phyloP scores from a whole-genome alignment of 2,888 invertebrate genomes.

The Melanophora roralis region DNA sequence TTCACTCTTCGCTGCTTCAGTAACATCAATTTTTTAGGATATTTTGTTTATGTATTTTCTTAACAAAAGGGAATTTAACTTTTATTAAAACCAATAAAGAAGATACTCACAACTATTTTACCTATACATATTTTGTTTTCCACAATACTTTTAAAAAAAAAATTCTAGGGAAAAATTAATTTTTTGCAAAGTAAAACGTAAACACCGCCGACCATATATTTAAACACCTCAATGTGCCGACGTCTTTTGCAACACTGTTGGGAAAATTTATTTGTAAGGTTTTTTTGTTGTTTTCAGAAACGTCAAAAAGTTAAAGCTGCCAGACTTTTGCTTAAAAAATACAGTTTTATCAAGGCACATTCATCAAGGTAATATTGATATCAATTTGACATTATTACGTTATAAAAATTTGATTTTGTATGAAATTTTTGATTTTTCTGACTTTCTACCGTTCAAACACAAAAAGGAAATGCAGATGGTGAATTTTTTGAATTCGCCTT shows the following conservation, averaged over 20 bases:
- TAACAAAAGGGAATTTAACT: not conserved
- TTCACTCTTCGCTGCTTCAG: constrained; percentile 29
- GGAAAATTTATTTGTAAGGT: constrained; percentile 18
- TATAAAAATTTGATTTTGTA: no score
- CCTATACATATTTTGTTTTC: no score
- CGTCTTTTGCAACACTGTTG: constrained; percentile 56
- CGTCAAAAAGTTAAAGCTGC: not conserved
- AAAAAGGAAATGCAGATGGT: no score
- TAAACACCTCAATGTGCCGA: constrained; percentile 43
- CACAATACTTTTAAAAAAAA: not conserved
- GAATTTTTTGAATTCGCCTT: no score
- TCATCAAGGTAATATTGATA: no score
- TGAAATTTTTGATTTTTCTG: no score
- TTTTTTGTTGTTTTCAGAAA: not conserved
- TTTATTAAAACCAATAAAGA: no score
- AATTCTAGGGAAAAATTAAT: constrained; percentile 14
- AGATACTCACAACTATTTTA: not conserved
- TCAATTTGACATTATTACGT: no score
- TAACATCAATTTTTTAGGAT: not conserved
- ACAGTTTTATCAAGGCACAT: no score
- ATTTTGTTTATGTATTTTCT: constrained; percentile 17
- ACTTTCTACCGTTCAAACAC: no score
- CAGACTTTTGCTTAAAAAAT: not conserved
- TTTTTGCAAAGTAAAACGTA: constrained; percentile 31
- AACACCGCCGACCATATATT: constrained; percentile 11